Evolutionary conservation across 2,888 invertebrate genomes (phyloP), one percentile per base, ranked within the genome.

Genomic region (Lithosia quadra): DNA sequence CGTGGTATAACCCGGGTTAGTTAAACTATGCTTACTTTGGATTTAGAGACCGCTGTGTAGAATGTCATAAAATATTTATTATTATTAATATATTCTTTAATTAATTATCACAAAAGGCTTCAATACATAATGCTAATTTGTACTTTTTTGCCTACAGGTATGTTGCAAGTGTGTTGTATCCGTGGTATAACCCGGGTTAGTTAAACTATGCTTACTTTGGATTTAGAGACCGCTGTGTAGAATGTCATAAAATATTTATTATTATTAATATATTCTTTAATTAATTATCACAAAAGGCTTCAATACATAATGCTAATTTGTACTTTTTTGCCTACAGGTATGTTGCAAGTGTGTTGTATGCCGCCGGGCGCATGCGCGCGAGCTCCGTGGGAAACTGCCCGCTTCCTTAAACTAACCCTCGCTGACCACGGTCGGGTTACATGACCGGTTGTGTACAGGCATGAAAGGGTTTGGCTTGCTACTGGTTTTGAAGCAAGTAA

Each of bases 361-460:
- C 71, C 73, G 69, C 53, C 60, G 33, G 65, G 74, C 78, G 83
- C 82, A 79, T 81, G 83, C 80, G 81, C 76, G 73, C 68, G 71
- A 83, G 81, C 84, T 79, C 74, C 86, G 86, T 87, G 86, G 81
- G 86, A 86, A 86, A 69, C 67, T 71, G 67, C 60, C 68, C 72
- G 79, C 85, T 86, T 86, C 86, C 86, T 86, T 78, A 80, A 82
- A 80, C 79, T 75, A 68, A 77, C 76, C 77, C 73, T 63, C 68
- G 39, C 78, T 69, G 74, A 72, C 76, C 76, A 76, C 78, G 72
- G 70, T 79, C 76, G 58, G 68, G 74, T 81, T 78, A 79, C 81
- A 76, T 68, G 71, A 79, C 78, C 72, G 77, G 80, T 79, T 65
- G 55, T 69, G 63, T 22, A 67, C 74, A 63, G 68, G 65, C 67